Evolutionary conservation across 2,888 invertebrate genomes (phyloP), one percentile per base, ranked within the genome.

Genomic region (Uropetala carovei): DNA sequence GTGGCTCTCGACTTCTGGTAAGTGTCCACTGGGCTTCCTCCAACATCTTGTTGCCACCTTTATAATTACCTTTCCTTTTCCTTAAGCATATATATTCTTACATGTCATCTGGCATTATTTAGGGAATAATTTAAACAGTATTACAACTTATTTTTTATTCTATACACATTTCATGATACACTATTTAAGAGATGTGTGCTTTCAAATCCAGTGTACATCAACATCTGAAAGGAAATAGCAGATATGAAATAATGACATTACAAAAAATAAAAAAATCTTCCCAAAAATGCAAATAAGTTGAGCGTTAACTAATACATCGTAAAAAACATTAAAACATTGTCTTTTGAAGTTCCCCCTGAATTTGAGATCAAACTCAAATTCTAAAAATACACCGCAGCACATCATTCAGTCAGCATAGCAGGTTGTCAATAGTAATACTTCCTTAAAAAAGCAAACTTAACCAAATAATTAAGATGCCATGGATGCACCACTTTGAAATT

Each of bases 111-210:
- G 1, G 43, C 43, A 3, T 43, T 5, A 43, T 43, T 43, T 43
- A 43, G 43, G 43, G 11, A 89, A 89, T 64, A n/a, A 43, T 43
- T 43, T 30, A 43, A 64, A 30, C 27, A 27, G 8, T 18, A 13
- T n/a, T 89, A 89, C 89, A 89, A 64, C 68, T 89, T 64, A 89
- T 89, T 43, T 64, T 89, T 89, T 89, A 89, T 89, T 89, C 89
- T 89, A 89, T 89, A 89, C 89, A 89, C 60, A 89, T 68, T 60
- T 89, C 89, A 89, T 89, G 59, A 89, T 89, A 89, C 64, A 89
- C 89, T 89, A 89, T 68, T 30, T 89, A 64, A 89, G 89, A 89
- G 89, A 89, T 89, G 89, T 89, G 89, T 89, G 89, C 89, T 89
- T 89, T 64, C 64, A 89, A 64, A 89, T 68, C 64, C 89, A 89